Conservation (phyloP, 2,797 vertebrate genomes). For the Diceros bicornis region DNA sequence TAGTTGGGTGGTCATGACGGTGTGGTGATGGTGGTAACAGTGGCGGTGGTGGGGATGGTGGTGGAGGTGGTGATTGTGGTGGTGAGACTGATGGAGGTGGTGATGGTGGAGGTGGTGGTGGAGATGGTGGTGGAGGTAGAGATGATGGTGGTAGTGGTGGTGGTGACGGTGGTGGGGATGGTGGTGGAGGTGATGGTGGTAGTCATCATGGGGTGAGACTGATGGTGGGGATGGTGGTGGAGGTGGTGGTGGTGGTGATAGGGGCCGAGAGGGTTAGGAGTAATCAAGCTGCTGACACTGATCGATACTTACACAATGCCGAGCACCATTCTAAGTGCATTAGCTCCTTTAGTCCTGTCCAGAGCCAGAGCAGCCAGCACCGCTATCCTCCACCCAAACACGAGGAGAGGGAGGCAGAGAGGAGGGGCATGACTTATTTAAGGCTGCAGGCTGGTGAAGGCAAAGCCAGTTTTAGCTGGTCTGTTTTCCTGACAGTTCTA, state of each 20-base stretch:
- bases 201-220: not conserved
- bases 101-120: fast-evolving
- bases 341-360: no score
- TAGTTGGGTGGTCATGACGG: fast-evolving
- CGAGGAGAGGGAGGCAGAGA: not conserved
- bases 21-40: fast-evolving
- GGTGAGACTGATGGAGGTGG: fast-evolving
- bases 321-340: not conserved
- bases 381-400: fast-evolving
- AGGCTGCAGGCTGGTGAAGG: not conserved
- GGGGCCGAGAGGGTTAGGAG: no score
- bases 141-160: fast-evolving
- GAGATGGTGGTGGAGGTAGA: fast-evolving
- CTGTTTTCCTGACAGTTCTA: not conserved
- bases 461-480: fast-evolving
- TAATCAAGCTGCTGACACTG: not conserved
- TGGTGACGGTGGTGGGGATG: no score
- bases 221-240: not conserved
- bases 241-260: not conserved
- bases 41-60: not conserved
- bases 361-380: not conserved
- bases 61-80: not conserved
- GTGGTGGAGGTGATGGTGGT: not conserved
- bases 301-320: not conserved
- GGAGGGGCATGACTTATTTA: not conserved